Conservation (phyloP, 2,113 vertebrate genomes). For the Proteles cristata region DNA sequence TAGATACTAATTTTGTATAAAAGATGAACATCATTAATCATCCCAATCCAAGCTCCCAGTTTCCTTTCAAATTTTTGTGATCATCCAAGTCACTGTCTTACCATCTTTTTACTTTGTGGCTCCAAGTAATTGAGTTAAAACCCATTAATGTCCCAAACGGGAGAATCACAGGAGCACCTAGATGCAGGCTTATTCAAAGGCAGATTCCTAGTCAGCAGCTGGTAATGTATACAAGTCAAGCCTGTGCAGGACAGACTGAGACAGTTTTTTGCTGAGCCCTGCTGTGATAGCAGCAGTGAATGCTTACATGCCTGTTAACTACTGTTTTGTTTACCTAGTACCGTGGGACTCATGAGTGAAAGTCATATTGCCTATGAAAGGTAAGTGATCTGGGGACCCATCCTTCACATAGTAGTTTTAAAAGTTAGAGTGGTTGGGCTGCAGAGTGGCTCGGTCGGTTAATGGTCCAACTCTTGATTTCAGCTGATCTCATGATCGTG, state of each 20-base stretch:
- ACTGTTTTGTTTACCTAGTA: not conserved
- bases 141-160: not conserved
- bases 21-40: not conserved
- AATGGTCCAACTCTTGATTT: no score
- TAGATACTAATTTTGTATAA: not conserved
- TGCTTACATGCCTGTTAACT: not conserved
- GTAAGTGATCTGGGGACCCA: not conserved
- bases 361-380: not conserved
- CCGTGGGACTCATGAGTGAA: not conserved
- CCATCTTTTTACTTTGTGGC: not conserved
- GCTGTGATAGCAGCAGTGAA: not conserved
- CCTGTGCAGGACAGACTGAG: not conserved
- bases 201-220: not conserved
- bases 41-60: not conserved
- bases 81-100: not conserved
- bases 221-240: not conserved
- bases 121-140: not conserved
- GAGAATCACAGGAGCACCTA: no score
- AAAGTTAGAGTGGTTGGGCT: not conserved
- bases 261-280: not conserved
- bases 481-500: no score
- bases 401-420: not conserved
- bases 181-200: not conserved
- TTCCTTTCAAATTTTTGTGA: not conserved
- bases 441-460: fast-evolving